phyloP scores from a whole-genome alignment of 2,113 vertebrate species.

The Calypte anna region DNA sequence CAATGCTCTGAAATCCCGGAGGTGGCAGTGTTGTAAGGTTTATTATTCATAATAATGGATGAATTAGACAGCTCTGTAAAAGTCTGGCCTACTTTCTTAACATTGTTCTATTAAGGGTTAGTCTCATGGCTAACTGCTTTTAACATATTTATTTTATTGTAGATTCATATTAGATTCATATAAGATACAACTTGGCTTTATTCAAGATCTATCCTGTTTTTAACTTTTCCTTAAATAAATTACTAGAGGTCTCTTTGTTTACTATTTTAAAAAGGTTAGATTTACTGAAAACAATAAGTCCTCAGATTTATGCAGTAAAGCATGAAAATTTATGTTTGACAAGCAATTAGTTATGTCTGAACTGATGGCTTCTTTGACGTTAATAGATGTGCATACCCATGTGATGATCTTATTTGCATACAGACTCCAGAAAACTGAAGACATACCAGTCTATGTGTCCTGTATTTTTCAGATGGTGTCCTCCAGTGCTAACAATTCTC shows the following conservation, averaged over 20 bases:
- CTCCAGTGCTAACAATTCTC: background rate
- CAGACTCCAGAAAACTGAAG: background rate
- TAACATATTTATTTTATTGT: background rate
- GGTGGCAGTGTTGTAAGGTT: background rate
- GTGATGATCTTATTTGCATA: background rate
- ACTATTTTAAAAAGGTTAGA: background rate
- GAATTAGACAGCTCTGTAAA: background rate
- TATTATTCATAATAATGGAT: constrained; percentile 4
- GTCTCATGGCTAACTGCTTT: background rate
- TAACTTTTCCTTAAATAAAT: background rate
- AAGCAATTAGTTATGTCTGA: background rate
- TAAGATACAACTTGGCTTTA: background rate
- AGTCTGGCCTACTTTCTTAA: background rate
- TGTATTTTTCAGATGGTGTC: background rate
- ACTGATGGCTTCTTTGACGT: background rate
- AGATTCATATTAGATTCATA: background rate
- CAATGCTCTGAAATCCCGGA: background rate
- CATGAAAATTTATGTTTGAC: background rate
- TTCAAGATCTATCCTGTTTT: background rate
- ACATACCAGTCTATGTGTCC: background rate
- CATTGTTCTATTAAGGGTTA: background rate
- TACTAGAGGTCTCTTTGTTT: background rate
- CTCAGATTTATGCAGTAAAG: background rate
- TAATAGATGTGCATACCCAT: background rate
- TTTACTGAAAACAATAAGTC: background rate